Conservation (phyloP, 2,797 vertebrate genomes). For the Girardinus metallicus region DNA sequence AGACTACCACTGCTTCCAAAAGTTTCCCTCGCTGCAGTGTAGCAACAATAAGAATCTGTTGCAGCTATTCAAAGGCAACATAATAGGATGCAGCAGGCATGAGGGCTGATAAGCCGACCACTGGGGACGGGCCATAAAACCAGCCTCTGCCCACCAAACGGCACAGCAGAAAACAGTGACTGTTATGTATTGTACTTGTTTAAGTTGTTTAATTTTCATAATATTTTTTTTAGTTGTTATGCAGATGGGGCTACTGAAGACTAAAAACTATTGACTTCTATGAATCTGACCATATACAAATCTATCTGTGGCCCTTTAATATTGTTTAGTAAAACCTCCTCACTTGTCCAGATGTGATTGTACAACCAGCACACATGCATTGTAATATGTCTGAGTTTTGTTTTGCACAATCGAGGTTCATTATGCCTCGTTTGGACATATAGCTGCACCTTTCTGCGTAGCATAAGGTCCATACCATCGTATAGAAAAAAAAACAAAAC, state of each 20-base stretch:
- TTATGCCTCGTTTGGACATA: not conserved
- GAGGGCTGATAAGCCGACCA: constrained; percentile 57
- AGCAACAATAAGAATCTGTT: constrained; percentile 58
- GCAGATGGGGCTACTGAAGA: not conserved
- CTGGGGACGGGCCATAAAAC: constrained; percentile 28
- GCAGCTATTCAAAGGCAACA: constrained; percentile 34
- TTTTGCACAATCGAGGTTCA: not conserved
- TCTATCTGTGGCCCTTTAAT: not conserved
- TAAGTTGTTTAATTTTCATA: not conserved
- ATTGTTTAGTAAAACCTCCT: not conserved
- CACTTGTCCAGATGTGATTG: not conserved
- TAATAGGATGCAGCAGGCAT: constrained; percentile 51
- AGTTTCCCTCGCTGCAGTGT: constrained; percentile 20
- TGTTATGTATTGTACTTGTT: constrained; percentile 9
- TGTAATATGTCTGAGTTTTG: not conserved
- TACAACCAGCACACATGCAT: not conserved
- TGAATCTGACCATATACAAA: not conserved
- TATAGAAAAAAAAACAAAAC: too few relatives aligned
- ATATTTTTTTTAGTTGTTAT: not conserved
- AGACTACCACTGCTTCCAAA: constrained; percentile 44
- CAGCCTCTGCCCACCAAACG: constrained; percentile 1
- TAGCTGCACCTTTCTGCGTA: not conserved
- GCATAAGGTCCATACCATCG: too few relatives aligned
- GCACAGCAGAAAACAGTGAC: constrained; percentile 17
- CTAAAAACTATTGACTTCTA: not conserved